Base-by-base conservation (phyloP, 2,113 vertebrate species). In the Leucosticte australis region DNA sequence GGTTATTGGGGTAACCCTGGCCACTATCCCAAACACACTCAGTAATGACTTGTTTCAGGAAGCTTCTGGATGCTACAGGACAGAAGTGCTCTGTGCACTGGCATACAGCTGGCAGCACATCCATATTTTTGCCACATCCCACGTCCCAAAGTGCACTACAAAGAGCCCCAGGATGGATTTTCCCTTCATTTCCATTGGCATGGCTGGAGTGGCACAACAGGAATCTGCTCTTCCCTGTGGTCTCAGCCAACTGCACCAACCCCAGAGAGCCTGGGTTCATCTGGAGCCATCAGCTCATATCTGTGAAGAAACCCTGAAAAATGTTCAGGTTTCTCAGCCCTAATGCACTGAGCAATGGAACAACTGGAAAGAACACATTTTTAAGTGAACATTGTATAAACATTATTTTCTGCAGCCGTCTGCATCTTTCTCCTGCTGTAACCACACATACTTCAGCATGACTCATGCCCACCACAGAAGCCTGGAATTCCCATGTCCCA, bases 381-480 rank as follows among this genome's bases (percentile, higher is more conserved):
- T 52, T 80, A 92, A 83, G 75, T 33, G 49, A 96, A 13, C 47
- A 70, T 35, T 68, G 31, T 26, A 88, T 75, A 79, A 95, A 89
- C 55, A 74, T 41, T 13, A 73, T 79, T 94, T 96, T 94, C 77
- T 92, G 79, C 92, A 96, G 49, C 15, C 1, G 0, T 92, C 87
- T 94, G 82, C 91, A 85, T 92, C 46, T 94, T 94, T 91, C 91
- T 42, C 26, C 73, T 95, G 70, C 86, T 86, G 75, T 94, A 95
- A 94, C 89, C 91, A 94, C 79, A 87, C 50, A 92, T 79, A 87
- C 5, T 60, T 44, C 50, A 94, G 46, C 19, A 73, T 94, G 83
- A 86, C 73, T 94, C 87, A 89, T 13, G n/a, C 42, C 83, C 62
- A 37, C 75, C 62, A 94, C 78, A 96, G 65, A 42, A 95, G 83